Evolutionary conservation across 2,888 invertebrate genomes (phyloP).

Genomic region (Chorisops tibialis): DNA sequence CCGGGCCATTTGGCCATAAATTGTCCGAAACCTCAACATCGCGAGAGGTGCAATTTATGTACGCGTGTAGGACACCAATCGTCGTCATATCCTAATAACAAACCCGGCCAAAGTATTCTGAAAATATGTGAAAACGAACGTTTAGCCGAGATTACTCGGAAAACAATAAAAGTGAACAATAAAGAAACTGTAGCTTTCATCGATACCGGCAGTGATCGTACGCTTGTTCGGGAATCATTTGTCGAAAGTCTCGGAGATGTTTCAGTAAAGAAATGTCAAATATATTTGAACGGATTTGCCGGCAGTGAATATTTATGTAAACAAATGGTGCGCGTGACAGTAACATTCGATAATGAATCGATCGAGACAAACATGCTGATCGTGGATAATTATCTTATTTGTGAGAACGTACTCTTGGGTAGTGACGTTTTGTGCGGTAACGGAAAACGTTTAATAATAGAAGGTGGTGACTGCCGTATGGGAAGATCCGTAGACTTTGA

Average conservation of each 20-base stretch:
- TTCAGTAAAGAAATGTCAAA: too few species aligned
- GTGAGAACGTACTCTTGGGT: background rate
- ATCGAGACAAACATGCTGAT: slow-evolving; percentile 25
- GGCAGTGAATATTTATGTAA: slow-evolving; percentile 12
- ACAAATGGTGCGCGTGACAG: slow-evolving; percentile 20
- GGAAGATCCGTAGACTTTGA: background rate
- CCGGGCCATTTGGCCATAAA: too few species aligned
- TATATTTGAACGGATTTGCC: background rate
- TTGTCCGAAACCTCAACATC: too few species aligned
- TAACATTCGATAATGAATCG: slow-evolving; percentile 26
- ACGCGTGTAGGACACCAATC: too few species aligned
- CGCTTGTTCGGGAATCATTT: background rate
- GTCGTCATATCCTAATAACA: too few species aligned
- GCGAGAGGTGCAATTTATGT: too few species aligned
- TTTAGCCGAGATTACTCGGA: too few species aligned
- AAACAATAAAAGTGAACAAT: background rate
- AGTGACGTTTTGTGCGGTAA: background rate
- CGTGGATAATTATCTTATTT: slow-evolving; percentile 19
- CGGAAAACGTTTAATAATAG: background rate
- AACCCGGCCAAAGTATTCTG: background rate
- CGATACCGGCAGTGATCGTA: background rate
- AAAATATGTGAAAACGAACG: background rate
- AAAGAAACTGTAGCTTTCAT: background rate
- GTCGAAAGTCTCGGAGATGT: background rate
- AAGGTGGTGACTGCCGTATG: background rate